Evolutionary conservation across 2,113 vertebrate genomes (phyloP), one percentile per base, ranked within the genome.

Genomic region (Mesembrinibis cayennensis): DNA sequence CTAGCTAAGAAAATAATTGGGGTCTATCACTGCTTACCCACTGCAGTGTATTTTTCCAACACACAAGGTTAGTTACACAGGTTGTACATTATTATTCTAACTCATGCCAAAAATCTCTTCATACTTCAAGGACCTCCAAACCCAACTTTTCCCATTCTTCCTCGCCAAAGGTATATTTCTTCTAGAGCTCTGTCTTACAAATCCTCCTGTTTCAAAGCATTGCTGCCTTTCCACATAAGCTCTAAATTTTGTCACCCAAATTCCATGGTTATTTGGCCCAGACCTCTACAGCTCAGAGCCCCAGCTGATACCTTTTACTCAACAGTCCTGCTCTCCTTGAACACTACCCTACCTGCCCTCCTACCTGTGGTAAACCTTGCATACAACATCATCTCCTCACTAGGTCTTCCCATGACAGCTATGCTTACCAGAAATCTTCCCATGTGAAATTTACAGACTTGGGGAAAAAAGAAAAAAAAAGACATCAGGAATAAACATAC

Each of bases 401-500:
- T 19, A 67, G 26, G 20, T 52, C 14, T 81, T 13, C 40, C 27
- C 38, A 15, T 40, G 49, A 69, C 20, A 85, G 8, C 49, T 63
- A 49, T 32, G 13, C 23, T 76, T 58, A 63, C 9, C 47, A 76
- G 34, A 72, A 87, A 53, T 19, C 30, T 76, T 47, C 10, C 38
- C 12, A 63, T 2, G 6, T 47, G 25, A 7, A 65, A 69, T 44
- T 69, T 77, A 29, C 11, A 82, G n/a, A 59, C 0, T 38, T 3
- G 3, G 3, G 49, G 45, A 21, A 47, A 0, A 4, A 27, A 16
- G 29, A 32, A 52, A 49, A 16, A 9, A 29, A 38, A 1, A 26
- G 15, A 38, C 18, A 4, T 29, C 47, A 77, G 32, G n/a, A 72
- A 45, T 55, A 87, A 90, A 52, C 1, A 52, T 38, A 70, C 5